Conservation (phyloP, 2,113 vertebrate species). For the Alligator sinensis region DNA sequence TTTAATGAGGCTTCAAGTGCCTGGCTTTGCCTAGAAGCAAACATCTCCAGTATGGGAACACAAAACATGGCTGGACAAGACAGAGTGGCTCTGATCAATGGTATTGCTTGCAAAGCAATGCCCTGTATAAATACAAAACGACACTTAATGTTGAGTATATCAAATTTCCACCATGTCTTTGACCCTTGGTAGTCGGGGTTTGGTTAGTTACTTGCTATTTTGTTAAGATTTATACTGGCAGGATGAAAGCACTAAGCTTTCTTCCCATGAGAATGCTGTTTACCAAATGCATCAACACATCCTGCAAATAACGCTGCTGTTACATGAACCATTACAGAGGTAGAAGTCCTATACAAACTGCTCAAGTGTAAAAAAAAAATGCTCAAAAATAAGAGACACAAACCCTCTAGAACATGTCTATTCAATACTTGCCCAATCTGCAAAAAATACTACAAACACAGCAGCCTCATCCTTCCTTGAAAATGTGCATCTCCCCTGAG, state of each 20-base stretch:
- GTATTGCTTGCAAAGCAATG: background rate
- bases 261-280: constrained; percentile 5
- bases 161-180: background rate
- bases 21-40: background rate
- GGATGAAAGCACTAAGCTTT: background rate
- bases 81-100: background rate
- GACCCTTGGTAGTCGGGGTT: background rate
- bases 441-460: background rate
- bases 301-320: background rate
- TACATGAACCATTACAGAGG: background rate
- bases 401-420: background rate
- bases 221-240: background rate
- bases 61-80: background rate
- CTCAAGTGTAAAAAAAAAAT: background rate
- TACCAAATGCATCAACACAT: background rate
- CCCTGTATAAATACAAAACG: background rate
- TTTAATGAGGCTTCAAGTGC: background rate
- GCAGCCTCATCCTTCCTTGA: background rate
- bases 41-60: background rate
- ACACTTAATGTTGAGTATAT: background rate
- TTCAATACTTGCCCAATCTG: background rate
- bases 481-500: background rate
- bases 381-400: background rate
- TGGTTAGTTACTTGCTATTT: background rate
- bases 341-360: rapidly evolving